These are phyloP conservation scores for Spilosoma lubricipeda DNA, from an alignment of 2,888 invertebrate genomes.

Conservation along the genomic window DNA sequence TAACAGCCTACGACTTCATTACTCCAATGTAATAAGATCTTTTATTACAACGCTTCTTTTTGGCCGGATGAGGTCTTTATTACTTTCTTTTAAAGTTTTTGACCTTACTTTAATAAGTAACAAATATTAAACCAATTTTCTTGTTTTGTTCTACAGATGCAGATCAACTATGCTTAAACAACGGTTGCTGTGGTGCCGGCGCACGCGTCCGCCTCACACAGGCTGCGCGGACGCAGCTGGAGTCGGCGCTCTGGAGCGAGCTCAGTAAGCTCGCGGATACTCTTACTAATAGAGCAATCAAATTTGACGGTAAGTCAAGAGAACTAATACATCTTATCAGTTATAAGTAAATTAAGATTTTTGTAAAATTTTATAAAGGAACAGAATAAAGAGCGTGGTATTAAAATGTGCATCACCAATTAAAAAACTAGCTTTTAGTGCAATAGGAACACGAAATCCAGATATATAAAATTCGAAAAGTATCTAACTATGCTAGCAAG, in stretches of 20 bases:
- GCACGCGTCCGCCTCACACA: constrained; percentile 89
- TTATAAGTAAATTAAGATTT: background rate
- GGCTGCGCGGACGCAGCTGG: constrained; percentile 90
- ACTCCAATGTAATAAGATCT: background rate
- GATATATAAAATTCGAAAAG: no score
- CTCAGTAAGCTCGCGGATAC: constrained; percentile 91
- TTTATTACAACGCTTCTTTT: background rate
- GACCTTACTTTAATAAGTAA: background rate
- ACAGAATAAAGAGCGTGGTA: background rate
- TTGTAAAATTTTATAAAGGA: background rate
- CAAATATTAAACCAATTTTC: background rate
- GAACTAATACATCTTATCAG: background rate
- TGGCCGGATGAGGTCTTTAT: background rate
- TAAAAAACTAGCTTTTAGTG: no score
- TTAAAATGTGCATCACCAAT: background rate
- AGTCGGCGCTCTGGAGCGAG: constrained; percentile 90
- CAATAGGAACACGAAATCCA: no score
- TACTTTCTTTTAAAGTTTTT: background rate
- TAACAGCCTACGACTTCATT: background rate
- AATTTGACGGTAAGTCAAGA: constrained; percentile 93
- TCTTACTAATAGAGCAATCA: constrained; percentile 91
- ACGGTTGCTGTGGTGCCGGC: constrained; percentile 88
- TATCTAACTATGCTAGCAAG: background rate
- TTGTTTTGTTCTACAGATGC: constrained; percentile 68
- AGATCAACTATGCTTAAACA: constrained; percentile 85